A percentile compares a stretch with the other conserved stretches of the same genome.
These are phyloP conservation scores for Drosophila nikananu DNA, from an alignment of 1,140 invertebrate genomes.

Conservation along the genomic window DNA sequence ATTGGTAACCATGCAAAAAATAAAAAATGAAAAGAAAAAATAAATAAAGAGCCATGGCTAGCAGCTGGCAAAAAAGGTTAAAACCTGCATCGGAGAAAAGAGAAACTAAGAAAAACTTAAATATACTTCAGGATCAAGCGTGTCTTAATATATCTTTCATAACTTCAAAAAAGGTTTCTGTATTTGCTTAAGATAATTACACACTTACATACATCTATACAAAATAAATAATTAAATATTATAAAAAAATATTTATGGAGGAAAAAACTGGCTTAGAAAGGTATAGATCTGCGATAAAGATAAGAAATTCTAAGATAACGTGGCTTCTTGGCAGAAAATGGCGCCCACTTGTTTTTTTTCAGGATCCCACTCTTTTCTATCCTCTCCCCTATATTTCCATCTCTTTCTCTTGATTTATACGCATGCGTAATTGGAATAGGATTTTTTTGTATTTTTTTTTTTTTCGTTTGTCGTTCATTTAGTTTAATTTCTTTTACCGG, in stretches of 20 bases:
- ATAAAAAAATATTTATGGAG: neutral
- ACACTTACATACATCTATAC: neutral
- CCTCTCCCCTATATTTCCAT: too few relatives aligned
- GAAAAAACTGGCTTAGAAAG: constrained; percentile 8
- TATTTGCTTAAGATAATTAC: neutral
- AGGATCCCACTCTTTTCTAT: neutral
- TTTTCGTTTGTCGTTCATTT: constrained; percentile 24
- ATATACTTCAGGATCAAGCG: neutral
- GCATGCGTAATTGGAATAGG: constrained; percentile 32
- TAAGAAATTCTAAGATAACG: constrained; percentile 23
- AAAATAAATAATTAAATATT: neutral
- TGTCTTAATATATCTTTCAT: neutral
- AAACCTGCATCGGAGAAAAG: neutral
- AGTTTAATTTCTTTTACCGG: constrained; percentile 34
- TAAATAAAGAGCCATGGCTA: constrained; percentile 1
- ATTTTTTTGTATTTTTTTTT: neutral
- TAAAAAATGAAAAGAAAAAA: neutral
- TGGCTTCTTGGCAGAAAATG: constrained; percentile 5
- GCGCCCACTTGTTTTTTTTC: constrained; percentile 24
- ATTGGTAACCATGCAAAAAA: constrained; percentile 13
- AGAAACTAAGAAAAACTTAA: neutral
- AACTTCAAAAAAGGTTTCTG: neutral
- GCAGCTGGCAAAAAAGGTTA: constrained; percentile 19
- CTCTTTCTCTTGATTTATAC: constrained; percentile 30
- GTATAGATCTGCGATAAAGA: constrained; percentile 9